Conservation (phyloP, 2,797 vertebrate genomes). For the Odontamblyopus rebecca region DNA sequence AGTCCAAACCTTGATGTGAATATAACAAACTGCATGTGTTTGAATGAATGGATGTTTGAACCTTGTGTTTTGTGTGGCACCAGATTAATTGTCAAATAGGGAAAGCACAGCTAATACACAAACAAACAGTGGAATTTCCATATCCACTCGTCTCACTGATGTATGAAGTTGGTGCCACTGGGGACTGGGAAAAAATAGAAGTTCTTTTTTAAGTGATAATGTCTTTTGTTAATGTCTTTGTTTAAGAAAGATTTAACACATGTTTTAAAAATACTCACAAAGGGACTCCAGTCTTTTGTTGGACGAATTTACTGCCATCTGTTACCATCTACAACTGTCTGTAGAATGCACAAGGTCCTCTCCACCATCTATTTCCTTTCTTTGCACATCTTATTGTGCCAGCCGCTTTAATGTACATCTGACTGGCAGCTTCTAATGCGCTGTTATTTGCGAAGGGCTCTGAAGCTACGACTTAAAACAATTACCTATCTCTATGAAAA, state of each 20-base stretch:
- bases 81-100: constrained; percentile 45
- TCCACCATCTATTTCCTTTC: constrained; percentile 43
- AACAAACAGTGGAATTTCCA: constrained; percentile 36
- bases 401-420: constrained; percentile 49
- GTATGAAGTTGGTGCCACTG: constrained; percentile 24
- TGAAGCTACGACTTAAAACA: constrained; percentile 37
- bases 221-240: constrained; percentile 3
- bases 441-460: constrained; percentile 51
- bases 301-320: constrained; percentile 32
- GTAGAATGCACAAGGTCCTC: constrained; percentile 32
- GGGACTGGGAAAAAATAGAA: neutral
- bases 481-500: constrained; percentile 37
- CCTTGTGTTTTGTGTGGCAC: constrained; percentile 37
- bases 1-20: constrained; percentile 44
- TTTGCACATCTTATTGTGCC: constrained; percentile 35
- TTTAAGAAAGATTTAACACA: neutral
- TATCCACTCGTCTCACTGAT: constrained; percentile 29
- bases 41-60: constrained; percentile 43
- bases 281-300: constrained; percentile 9
- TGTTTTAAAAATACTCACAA: constrained; percentile 2
- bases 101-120: constrained; percentile 27
- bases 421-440: constrained; percentile 50
- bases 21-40: constrained; percentile 42
- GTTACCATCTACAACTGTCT: constrained; percentile 34
- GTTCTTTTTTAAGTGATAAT: constrained; percentile 3